phyloP scores from a whole-genome alignment of 2,113 vertebrate species.

The Tricholaema leucomelas region DNA sequence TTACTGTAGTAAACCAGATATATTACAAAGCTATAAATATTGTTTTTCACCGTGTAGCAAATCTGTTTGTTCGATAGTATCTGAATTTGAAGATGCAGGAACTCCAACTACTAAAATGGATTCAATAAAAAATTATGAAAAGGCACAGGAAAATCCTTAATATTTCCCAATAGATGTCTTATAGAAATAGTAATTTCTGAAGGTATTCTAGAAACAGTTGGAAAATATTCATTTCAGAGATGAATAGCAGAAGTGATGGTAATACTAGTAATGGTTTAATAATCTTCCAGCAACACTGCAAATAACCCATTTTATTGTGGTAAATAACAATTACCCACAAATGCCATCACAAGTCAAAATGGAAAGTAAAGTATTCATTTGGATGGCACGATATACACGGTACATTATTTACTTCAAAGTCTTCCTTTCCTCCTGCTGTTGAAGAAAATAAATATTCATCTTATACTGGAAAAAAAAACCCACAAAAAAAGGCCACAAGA shows the following conservation, averaged over 20 bases:
- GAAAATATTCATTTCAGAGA: background rate
- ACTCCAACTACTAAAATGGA: background rate
- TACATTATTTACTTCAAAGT: background rate
- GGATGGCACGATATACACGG: background rate
- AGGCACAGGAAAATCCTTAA: background rate
- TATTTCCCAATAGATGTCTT: background rate
- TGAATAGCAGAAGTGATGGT: background rate
- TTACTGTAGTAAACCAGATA: background rate
- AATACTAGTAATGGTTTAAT: constrained; percentile 46
- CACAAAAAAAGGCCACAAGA: background rate
- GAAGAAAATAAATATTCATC: background rate
- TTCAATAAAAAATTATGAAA: background rate
- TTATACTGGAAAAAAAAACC: background rate
- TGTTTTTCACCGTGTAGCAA: background rate
- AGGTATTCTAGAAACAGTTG: background rate
- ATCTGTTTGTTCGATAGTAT: background rate
- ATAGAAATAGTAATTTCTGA: constrained; percentile 1
- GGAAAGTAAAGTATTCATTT: constrained; percentile 10
- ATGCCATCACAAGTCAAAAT: constrained; percentile 20
- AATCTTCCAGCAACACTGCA: background rate
- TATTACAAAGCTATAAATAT: background rate
- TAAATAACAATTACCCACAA: constrained; percentile 10
- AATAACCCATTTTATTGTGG: background rate
- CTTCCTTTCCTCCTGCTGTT: background rate
- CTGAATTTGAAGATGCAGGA: background rate